Percentiles rank a stretch among this genome's conserved stretches.
These are phyloP conservation scores for Brachyrhaphis roseni DNA, from an alignment of 2,797 vertebrate species.

Conservation along the genomic window DNA sequence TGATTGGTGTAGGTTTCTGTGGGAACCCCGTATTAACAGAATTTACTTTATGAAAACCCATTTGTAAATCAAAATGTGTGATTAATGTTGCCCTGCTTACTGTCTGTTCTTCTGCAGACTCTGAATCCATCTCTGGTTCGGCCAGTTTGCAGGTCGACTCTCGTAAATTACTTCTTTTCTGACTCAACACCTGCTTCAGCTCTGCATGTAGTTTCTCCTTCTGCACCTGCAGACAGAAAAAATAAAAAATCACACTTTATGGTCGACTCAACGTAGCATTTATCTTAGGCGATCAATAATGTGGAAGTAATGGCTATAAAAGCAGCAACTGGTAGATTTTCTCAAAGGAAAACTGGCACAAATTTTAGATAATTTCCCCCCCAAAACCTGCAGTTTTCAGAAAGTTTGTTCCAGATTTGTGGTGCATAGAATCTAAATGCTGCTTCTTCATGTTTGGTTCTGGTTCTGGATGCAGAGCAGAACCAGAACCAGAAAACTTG, in stretches of 20 bases:
- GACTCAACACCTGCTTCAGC: conserved; percentile 87
- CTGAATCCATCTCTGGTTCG: conserved; percentile 80
- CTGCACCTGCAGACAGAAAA: conserved; percentile 72
- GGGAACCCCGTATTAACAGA: neutral
- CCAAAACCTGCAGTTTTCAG: no score
- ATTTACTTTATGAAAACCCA: neutral
- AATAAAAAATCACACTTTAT: neutral
- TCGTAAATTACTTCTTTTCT: conserved; percentile 81
- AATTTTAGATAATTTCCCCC: neutral
- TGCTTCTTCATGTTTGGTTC: no score
- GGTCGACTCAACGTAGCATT: neutral
- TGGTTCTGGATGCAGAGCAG: no score
- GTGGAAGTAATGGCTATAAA: no score
- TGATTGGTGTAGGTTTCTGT: no score
- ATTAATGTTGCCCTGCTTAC: conserved; percentile 60
- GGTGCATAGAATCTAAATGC: no score
- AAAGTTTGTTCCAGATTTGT: no score
- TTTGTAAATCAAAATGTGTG: neutral
- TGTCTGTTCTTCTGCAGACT: conserved; percentile 69
- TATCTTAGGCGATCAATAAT: neutral
- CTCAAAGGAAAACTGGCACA: neutral
- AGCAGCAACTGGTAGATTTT: neutral
- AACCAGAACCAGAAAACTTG: no score
- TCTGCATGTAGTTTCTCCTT: conserved; percentile 91
- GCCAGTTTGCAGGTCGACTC: conserved; percentile 70